phyloP scores from a whole-genome alignment of 2,113 vertebrate species.

The Takifugu bimaculatus region DNA sequence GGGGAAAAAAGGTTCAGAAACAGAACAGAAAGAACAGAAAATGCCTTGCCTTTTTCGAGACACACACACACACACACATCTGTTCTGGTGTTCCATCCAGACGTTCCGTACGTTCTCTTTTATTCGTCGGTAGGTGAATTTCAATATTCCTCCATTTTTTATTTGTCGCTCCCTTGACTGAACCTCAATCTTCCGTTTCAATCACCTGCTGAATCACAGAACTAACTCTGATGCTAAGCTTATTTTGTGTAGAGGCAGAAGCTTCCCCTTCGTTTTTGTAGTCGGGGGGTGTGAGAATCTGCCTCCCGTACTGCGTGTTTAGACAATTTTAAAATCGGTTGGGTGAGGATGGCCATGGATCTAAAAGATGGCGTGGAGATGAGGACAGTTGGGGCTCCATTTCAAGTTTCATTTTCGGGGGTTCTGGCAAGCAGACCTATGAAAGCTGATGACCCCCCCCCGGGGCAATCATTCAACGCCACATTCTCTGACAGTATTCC shows the following conservation, averaged over 20 bases:
- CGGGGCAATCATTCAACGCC: conserved; percentile 5
- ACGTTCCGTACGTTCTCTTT: conserved; percentile 30
- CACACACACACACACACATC: conserved; percentile 77
- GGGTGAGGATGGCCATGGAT: conserved; percentile 17
- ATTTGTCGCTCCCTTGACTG: conserved; percentile 7
- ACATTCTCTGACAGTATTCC: conserved; percentile 34
- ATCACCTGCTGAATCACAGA: conserved; percentile 37
- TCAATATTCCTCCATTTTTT: conserved; percentile 37
- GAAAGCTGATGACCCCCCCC: conserved; percentile 3
- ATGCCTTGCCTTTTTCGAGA: conserved; percentile 87
- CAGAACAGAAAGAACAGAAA: conserved; percentile 74
- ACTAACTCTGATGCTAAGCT: conserved; percentile 43
- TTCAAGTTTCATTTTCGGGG: conserved; percentile 37
- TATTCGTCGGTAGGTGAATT: conserved; percentile 10
- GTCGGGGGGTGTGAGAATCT: not conserved
- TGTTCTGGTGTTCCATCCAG: conserved; percentile 64
- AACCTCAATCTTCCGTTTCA: conserved; percentile 47
- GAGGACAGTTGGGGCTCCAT: conserved; percentile 8
- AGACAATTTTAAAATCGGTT: conserved; percentile 23
- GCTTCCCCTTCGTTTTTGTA: conserved; percentile 31
- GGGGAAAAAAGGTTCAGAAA: conserved; percentile 2
- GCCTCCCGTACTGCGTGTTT: conserved; percentile 24
- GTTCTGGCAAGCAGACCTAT: not conserved
- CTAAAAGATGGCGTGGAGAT: not conserved
- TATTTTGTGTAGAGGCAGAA: conserved; percentile 40